A percentile compares a stretch with the other conserved stretches of the same genome.
Conservation (phyloP, 1,140 invertebrate genomes). For the Meloidogyne exigua region DNA sequence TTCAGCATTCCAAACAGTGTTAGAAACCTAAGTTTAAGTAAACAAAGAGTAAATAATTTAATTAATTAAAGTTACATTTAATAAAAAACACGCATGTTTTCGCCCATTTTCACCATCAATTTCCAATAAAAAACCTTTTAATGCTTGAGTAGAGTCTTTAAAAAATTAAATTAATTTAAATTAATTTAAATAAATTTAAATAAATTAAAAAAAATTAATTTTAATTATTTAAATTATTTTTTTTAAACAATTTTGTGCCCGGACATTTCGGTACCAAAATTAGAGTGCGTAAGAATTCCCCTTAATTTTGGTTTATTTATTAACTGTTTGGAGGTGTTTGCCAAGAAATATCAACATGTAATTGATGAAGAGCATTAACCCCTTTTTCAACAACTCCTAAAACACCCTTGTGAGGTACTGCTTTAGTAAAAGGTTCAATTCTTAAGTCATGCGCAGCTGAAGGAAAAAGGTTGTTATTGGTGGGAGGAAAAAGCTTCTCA, state of each 20-base stretch:
- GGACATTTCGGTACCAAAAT: background rate
- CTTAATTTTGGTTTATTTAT: background rate
- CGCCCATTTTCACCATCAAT: slow-evolving; percentile 47
- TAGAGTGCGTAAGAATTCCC: background rate
- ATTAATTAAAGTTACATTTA: slow-evolving; percentile 51
- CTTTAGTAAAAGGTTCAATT: slow-evolving; percentile 54
- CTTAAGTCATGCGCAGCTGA: slow-evolving; percentile 60
- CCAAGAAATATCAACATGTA: slow-evolving; percentile 61
- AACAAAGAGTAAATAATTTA: background rate
- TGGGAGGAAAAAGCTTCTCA: slow-evolving; percentile 8
- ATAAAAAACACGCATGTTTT: slow-evolving; percentile 54
- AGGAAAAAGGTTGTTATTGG: background rate
- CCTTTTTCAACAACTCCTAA: background rate
- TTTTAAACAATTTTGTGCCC: no score
- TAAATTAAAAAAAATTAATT: no score
- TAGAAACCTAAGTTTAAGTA: slow-evolving; percentile 28
- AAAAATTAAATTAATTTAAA: background rate
- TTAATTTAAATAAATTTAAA: no score
- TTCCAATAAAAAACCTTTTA: slow-evolving; percentile 54
- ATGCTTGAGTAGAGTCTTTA: slow-evolving; percentile 47
- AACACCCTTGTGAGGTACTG: slow-evolving; percentile 29
- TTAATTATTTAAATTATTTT: no score
- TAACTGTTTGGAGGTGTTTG: slow-evolving; percentile 62
- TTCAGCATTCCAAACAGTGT: slow-evolving; percentile 44
- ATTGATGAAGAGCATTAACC: slow-evolving; percentile 36